Base-by-base conservation (phyloP, 2,888 invertebrate genomes). In the Physocephala rufipes region DNA sequence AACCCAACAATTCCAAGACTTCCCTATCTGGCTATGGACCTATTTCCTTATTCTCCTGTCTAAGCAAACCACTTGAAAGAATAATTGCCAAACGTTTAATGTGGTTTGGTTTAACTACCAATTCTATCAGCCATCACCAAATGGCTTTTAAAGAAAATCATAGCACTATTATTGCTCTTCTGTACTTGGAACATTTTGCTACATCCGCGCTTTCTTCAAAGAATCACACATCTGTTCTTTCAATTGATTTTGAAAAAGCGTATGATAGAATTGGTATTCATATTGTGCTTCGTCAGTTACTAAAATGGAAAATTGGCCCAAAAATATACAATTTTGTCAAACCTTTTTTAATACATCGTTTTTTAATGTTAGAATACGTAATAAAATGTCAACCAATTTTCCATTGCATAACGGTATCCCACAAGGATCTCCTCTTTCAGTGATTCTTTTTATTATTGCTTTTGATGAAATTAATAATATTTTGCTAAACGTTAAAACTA, bases 1-100 rank as follows among this genome's bases (percentile, higher is more conserved):
- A 73, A 64, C 70, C 72, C 0, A 66, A 62, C 1, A 59, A 71
- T 47, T 26, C 49, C 5, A 49, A 47, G 28, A 67, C 55, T 2
- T 9, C 43, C 2, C 15, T 64, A 0, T 24, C 43, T 13, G 65
- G 70, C 1, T 70, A 73, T 24, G 49, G 70, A 15, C 74, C 73
- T 2, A 73, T 73, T 21, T 74, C 74, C 1, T 43, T 73, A 0
- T 62, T 67, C 13, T 28, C 43, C 0, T 73, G 73, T 28, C n/a
- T 67, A 3, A 30, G 67, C 0, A 73, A 74, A 70, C 15, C 59
- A 2, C 13, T 74, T 3, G 69, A 72, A 51, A 73, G 73, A 73
- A 62, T 74, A 3, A 59, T 73, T n/a, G 64, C 66, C 2, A 65
- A 43, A 13, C 59, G 72, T 28, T 64, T 71, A 3, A 51, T 51